Evolutionary conservation across 2,888 invertebrate species (phyloP), one percentile per base, ranked within the genome.

Genomic region (Drosophila neotestacea): DNA sequence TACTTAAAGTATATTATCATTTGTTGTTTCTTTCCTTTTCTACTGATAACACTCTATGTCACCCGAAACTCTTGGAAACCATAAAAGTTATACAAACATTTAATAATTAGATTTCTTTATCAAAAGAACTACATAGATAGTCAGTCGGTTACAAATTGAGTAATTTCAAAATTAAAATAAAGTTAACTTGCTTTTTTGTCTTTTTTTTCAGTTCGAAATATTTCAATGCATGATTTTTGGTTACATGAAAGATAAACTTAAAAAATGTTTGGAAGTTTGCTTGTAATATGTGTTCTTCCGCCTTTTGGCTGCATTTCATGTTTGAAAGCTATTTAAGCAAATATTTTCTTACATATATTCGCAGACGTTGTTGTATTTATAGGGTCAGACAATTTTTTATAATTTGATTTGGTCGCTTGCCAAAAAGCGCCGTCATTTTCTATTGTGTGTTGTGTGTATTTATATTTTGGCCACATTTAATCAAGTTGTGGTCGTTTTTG

Each of bases 381-480:
- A 75, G 63, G 67, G 71, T 67, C 75, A 68, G 79, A 70, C 63
- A 70, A 70, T 77, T 81, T 66, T 66, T 76, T 68, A 50, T 69
- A 69, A 81, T 84, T 86, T 81, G 55, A 86, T 84, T 84, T 84
- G 84, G 89, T 81, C 48, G 71, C 66, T 65, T 78, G 82, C 84
- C 84, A 84, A 88, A 75, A 74, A 60, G 79, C 61, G 67, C 70
- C 81, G 63, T 84, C 65, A 70, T 75, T 68, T 72, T 51, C 55
- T 36, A 38, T 48, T 70, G 65, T 50, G 55, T 58, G 61, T 50
- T 39, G 55, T 73, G 54, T 73, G 47, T 60, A 41, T 73, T 67
- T 77, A 65, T 75, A 62, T 67, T 66, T 68, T 63, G 42, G 47
- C 61, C 58, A 51, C 56, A 71, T 83, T 87, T 86, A 77, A 84